A percentile compares a stretch with the other conserved stretches of the same genome.
Evolutionary conservation across 2,797 vertebrate species (phyloP).

Genomic region (Pyrocephalus nanus): DNA sequence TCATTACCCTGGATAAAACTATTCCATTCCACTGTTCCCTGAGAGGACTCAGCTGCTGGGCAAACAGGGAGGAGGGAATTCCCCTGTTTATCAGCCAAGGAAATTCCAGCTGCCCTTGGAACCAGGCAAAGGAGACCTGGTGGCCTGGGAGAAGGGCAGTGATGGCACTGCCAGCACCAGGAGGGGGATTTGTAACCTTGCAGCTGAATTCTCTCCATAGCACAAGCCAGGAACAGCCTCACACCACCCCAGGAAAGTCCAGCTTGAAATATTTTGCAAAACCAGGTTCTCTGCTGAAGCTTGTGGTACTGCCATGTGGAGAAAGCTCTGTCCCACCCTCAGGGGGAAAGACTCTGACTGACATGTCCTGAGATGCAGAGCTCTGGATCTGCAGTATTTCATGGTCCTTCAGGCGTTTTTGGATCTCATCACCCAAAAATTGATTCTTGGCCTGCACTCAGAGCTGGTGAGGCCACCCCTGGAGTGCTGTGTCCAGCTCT

Average conservation of each 20-base stretch:
- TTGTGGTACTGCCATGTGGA: background rate
- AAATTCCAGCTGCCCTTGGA: background rate
- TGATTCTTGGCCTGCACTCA: no score
- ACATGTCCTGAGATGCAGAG: background rate
- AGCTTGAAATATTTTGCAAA: background rate
- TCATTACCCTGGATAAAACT: background rate
- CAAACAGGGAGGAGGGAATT: background rate
- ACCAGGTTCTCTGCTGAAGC: background rate
- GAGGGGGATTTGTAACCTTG: background rate
- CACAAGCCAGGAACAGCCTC: background rate
- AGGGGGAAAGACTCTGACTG: background rate
- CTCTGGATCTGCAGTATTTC: background rate
- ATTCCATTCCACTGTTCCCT: background rate
- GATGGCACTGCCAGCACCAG: background rate
- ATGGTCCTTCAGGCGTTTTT: background rate
- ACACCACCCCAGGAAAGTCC: background rate
- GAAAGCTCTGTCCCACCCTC: background rate
- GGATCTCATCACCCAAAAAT: background rate
- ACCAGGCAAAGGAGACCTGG: background rate
- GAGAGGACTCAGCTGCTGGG: background rate
- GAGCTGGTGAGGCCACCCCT: no score
- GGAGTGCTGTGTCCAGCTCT: no score
- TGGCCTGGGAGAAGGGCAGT: background rate
- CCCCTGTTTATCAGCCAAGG: background rate
- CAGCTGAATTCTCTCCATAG: background rate